These are phyloP conservation scores for Lordiphosa stackelbergi DNA, from an alignment of 1,140 invertebrate genomes.

Conservation along the genomic window DNA sequence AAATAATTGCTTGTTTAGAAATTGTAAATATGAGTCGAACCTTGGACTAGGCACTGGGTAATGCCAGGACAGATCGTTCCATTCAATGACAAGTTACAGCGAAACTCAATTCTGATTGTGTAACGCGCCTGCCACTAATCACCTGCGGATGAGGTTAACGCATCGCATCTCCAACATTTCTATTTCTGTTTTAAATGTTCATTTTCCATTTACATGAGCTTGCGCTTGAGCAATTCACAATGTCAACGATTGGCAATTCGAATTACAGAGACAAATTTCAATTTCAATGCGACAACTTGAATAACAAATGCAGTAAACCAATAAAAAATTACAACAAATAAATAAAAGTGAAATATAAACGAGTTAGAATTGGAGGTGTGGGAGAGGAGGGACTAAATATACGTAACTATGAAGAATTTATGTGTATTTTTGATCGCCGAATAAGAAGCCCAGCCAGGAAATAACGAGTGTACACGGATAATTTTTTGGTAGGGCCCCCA, in stretches of 20 bases:
- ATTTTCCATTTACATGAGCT: slow-evolving; percentile 33
- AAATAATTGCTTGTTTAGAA: slow-evolving; percentile 22
- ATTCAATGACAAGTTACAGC: slow-evolving; percentile 31
- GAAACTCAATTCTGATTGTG: slow-evolving; percentile 38
- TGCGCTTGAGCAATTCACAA: slow-evolving; percentile 32
- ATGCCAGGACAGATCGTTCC: slow-evolving; percentile 23
- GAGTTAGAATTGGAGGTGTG: too few relatives aligned
- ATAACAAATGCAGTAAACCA: slow-evolving; percentile 1
- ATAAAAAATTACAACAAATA: slow-evolving; percentile 8
- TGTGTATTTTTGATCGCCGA: too few relatives aligned
- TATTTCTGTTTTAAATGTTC: slow-evolving; percentile 18
- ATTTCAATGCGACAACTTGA: slow-evolving; percentile 34
- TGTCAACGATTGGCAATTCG: slow-evolving; percentile 36
- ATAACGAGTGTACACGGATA: too few relatives aligned
- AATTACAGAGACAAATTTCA: slow-evolving; percentile 32
- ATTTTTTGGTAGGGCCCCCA: too few relatives aligned
- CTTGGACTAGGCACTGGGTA: slow-evolving; percentile 56
- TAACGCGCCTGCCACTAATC: slow-evolving; percentile 27
- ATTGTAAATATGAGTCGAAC: slow-evolving; percentile 23
- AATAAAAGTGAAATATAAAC: not conserved
- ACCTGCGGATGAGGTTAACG: not conserved
- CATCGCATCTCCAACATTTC: slow-evolving; percentile 24
- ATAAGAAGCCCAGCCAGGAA: not conserved
- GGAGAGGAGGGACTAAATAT: too few relatives aligned
- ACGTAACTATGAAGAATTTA: too few relatives aligned